phyloP scores from a whole-genome alignment of 1,140 invertebrate genomes.

The Linepithema humile region DNA sequence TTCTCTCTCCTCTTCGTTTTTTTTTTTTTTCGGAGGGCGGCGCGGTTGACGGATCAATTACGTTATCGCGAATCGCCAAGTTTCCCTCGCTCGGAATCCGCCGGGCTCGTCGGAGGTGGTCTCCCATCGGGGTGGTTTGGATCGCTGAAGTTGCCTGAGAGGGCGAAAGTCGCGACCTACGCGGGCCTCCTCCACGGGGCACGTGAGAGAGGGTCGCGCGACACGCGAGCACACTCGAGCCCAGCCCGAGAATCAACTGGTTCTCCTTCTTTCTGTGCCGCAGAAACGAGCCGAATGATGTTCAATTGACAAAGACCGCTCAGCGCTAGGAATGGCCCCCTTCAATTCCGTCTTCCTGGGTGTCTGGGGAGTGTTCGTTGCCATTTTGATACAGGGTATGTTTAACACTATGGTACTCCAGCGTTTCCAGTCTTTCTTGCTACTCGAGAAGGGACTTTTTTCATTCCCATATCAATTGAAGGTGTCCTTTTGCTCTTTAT shows the following conservation, averaged over 20 bases:
- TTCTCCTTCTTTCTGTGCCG: slow-evolving; percentile 41
- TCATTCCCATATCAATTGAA: too few relatives aligned
- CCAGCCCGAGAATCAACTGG: slow-evolving; percentile 46
- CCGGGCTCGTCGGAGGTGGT: slow-evolving; percentile 11
- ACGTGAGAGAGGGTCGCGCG: slow-evolving; percentile 13
- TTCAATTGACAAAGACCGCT: slow-evolving; percentile 80
- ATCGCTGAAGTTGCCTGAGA: slow-evolving; percentile 15
- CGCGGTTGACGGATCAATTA: slow-evolving; percentile 45
- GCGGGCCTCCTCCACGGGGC: slow-evolving; percentile 28
- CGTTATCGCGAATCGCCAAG: slow-evolving; percentile 64
- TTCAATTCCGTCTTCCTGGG: slow-evolving; percentile 82
- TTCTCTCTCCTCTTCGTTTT: too few relatives aligned
- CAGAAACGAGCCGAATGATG: slow-evolving; percentile 80
- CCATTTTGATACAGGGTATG: slow-evolving; percentile 82
- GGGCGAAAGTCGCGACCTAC: slow-evolving; percentile 51
- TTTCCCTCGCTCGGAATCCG: slow-evolving; percentile 29
- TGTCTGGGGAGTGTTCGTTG: slow-evolving; percentile 82
- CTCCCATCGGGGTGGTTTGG: slow-evolving; percentile 18
- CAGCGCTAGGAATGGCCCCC: slow-evolving; percentile 81
- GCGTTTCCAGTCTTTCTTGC: neutral
- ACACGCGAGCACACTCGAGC: slow-evolving; percentile 44
- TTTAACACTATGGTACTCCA: neutral
- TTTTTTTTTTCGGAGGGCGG: neutral
- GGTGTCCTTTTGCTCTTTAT: too few relatives aligned
- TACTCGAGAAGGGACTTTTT: too few relatives aligned